Conservation (phyloP, 1,140 invertebrate species). For the Oncopeltus fasciatus region DNA sequence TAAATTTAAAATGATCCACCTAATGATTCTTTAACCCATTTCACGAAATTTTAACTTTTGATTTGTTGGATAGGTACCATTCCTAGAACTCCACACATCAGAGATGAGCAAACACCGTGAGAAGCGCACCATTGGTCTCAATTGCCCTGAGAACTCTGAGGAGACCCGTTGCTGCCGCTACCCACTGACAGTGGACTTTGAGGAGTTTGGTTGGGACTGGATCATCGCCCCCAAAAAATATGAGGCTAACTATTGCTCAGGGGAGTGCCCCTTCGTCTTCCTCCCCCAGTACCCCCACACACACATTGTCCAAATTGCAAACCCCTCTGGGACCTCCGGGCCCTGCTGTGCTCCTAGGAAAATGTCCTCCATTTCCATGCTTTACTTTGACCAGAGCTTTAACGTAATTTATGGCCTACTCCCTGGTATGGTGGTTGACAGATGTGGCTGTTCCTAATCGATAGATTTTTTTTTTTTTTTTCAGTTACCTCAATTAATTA, state of each 20-base stretch:
- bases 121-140: constrained; percentile 59
- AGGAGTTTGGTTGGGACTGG: constrained; percentile 95
- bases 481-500: neutral
- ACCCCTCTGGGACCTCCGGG: constrained; percentile 53
- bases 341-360: constrained; percentile 82
- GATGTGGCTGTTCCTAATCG: constrained; percentile 81
- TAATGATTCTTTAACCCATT: too few species aligned
- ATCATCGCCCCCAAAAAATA: constrained; percentile 92
- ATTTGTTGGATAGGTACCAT: constrained; percentile 47
- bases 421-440: constrained; percentile 84
- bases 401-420: constrained; percentile 79
- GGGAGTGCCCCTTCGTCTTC: constrained; percentile 82
- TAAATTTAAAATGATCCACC: too few species aligned
- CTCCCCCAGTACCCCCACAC: constrained; percentile 85
- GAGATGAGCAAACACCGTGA: constrained; percentile 43
- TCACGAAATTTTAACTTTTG: too few species aligned
- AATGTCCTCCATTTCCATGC: constrained; percentile 78
- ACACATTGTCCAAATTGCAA: constrained; percentile 68
- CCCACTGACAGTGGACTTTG: constrained; percentile 87
- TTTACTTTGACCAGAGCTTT: constrained; percentile 78
- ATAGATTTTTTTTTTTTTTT: neutral
- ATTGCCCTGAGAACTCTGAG: constrained; percentile 59
- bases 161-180: constrained; percentile 78
- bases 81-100: constrained; percentile 58
- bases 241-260: constrained; percentile 91